A percentile compares a stretch with the other conserved stretches of the same genome.
These are phyloP conservation scores for Cerastoderma edule DNA, from an alignment of 2,888 invertebrate species.

Conservation along the genomic window DNA sequence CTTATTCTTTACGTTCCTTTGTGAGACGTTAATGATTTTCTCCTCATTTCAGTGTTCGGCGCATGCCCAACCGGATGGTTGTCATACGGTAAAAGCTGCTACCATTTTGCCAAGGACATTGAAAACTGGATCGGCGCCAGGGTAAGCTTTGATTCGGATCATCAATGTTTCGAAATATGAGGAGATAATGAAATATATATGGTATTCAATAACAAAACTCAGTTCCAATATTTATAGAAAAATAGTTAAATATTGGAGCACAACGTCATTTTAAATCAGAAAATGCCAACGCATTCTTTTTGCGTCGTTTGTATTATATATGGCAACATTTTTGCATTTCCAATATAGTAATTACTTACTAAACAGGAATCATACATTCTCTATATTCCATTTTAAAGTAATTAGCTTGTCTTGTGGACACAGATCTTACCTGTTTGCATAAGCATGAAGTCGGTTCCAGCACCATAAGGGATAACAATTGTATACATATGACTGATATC, in stretches of 20 bases:
- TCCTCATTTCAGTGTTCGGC: constrained; percentile 2
- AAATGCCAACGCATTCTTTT: no score
- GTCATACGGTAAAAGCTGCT: constrained; percentile 10
- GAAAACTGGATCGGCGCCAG: constrained; percentile 31
- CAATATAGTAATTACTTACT: no score
- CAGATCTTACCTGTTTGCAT: neutral
- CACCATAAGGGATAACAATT: neutral
- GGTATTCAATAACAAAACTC: neutral
- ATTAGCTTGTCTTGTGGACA: no score
- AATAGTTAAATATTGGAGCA: no score
- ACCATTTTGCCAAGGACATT: constrained; percentile 30
- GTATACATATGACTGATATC: neutral
- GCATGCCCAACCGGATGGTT: constrained; percentile 25
- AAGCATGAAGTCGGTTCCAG: neutral
- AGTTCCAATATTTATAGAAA: neutral
- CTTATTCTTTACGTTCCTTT: no score
- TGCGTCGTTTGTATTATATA: no score
- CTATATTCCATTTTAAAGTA: no score
- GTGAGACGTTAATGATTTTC: no score
- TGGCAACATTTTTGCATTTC: no score
- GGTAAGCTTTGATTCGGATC: constrained; percentile 5
- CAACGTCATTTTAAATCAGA: no score
- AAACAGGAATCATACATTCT: no score
- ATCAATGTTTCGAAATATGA: neutral
- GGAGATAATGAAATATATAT: neutral